Evolutionary conservation across 2,888 invertebrate genomes (phyloP).

Genomic region (Magallana nippona): DNA sequence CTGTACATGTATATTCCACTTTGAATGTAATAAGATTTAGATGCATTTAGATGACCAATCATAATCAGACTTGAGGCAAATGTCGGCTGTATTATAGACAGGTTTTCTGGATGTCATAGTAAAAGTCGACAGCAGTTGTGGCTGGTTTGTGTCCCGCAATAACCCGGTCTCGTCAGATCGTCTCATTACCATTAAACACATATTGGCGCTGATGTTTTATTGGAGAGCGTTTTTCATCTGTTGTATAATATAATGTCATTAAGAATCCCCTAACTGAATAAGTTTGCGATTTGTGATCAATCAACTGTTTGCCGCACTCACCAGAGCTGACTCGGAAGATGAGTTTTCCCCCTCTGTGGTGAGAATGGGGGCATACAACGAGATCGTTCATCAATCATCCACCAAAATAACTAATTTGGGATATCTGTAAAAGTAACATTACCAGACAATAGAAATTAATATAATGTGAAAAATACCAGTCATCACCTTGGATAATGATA

Average conservation of each 20-base stretch:
- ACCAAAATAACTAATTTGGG: not conserved
- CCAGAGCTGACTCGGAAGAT: not conserved
- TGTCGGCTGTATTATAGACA: too few relatives aligned
- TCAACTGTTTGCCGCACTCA: constrained; percentile 10
- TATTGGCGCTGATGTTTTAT: constrained; percentile 16
- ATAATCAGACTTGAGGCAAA: too few relatives aligned
- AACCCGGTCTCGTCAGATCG: not conserved
- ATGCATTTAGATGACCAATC: too few relatives aligned
- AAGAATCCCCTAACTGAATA: constrained; percentile 17
- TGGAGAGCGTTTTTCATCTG: constrained; percentile 12
- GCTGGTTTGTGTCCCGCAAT: not conserved
- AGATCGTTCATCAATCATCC: not conserved
- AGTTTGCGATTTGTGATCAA: constrained; percentile 18
- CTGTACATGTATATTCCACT: too few relatives aligned
- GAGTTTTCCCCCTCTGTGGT: not conserved
- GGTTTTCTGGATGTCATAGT: not conserved
- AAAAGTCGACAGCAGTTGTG: not conserved
- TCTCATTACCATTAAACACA: constrained; percentile 29
- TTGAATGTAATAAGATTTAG: too few relatives aligned
- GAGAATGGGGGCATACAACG: not conserved
- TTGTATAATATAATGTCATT: constrained; percentile 31
- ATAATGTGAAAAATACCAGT: too few relatives aligned
- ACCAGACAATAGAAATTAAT: not conserved
- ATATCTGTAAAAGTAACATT: not conserved
- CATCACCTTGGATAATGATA: too few relatives aligned